Base-by-base conservation (phyloP, 2,113 vertebrate genomes). In the Scartelaos histophorus region DNA sequence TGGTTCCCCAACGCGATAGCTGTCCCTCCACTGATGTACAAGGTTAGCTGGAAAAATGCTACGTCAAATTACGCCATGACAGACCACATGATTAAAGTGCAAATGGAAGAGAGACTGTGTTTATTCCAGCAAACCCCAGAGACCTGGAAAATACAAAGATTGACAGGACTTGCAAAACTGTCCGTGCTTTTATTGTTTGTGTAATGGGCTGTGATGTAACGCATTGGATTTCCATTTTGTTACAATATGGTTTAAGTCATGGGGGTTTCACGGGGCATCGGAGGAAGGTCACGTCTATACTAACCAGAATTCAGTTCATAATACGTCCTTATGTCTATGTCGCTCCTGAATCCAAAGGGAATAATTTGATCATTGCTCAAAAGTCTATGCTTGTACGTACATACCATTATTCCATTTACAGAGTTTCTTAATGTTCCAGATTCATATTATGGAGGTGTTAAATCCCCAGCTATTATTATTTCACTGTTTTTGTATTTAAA, bases 181-280 rank as follows among this genome's bases (percentile, higher is more conserved):
- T 51, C 6, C 49, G 7, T 51, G 49, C 19, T 21, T 9, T 10
- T 82, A 67, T 78, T 78, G 54, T 57, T 75, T 87, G 75, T 85
- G 68, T 84, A 87, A 84, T 84, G 75, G 75, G 84, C 81, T 71
- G 73, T 80, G 19, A 24, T 81, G 82, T 78, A 89, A 90, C 89
- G 73, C 83, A 84, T 82, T n/a, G 9, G 58, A 57, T 4, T 13
- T 67, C 25, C 51, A 66, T 66, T 70, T 67, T 10, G 6, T 60
- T 21, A 45, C 10, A 83, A 78, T 58, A n/a, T 43, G 16, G 67
- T 25, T 66, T 56, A 70, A 29, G 62, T 85, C 81, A n/a, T 29
- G 29, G 29, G 57, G 65, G 76, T 81, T 88, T 78, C 85, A 79
- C 65, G 17, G 72, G 82, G 64, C 82, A 85, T 85, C 38, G 10